Conservation (phyloP, 2,113 vertebrate genomes). For the Scatophagus argus region DNA sequence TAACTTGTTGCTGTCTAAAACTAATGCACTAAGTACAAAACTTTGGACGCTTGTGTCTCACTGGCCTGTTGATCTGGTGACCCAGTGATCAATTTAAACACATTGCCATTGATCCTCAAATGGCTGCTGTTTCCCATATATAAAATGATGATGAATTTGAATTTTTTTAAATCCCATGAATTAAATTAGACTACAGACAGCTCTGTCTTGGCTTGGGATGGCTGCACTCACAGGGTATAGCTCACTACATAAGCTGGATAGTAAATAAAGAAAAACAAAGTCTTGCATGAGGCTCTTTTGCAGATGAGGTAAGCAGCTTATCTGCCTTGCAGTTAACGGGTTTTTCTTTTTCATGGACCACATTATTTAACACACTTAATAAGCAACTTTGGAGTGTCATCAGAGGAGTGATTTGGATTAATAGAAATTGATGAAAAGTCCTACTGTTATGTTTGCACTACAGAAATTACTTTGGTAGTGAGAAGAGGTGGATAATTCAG, state of each 20-base stretch:
- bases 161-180: conserved; percentile 1
- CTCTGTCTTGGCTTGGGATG: conserved; percentile 25
- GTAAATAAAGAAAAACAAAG: conserved; percentile 50
- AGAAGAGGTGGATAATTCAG: conserved; percentile 32
- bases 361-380: conserved; percentile 44
- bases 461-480: conserved; percentile 33
- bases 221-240: conserved; percentile 40
- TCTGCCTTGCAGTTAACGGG: conserved; percentile 58
- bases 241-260: conserved; percentile 54
- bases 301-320: conserved; percentile 59
- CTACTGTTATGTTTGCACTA: not conserved
- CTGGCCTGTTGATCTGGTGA: not conserved
- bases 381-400: conserved; percentile 33
- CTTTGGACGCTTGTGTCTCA: not conserved
- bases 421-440: conserved; percentile 43
- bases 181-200: conserved; percentile 7
- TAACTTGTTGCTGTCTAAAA: not conserved
- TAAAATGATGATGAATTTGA: not conserved
- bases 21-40: not conserved
- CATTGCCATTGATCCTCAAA: not conserved
- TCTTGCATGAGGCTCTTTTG: conserved; percentile 38
- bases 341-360: conserved; percentile 44
- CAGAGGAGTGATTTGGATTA: conserved; percentile 35
- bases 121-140: not conserved
- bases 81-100: not conserved